Base-by-base conservation (phyloP, 2,888 invertebrate genomes). In the Tetragnatha montana region DNA sequence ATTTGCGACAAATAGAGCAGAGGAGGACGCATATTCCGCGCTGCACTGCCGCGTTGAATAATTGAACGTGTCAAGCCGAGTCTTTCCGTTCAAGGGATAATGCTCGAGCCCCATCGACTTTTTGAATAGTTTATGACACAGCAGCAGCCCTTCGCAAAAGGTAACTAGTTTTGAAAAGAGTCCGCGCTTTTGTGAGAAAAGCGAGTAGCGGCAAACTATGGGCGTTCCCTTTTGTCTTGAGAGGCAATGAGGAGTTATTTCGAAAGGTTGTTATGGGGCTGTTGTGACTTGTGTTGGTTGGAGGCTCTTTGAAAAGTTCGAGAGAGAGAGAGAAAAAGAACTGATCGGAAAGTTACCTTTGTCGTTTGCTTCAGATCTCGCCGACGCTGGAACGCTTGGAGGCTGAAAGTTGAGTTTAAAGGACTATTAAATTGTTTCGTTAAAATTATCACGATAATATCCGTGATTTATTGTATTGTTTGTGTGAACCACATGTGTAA, bases 41-140 rank as follows among this genome's bases (percentile, higher is more conserved):
- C 76, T 50, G 60, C 60, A 12, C 4, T 76, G 76, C 50, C 17
- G 47, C 76, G n/a, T 79, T 81, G 81, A 81, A 81, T 81, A 81
- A 81, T 81, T 70, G 81, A 81, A 49, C 81, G 70, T 81, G 70
- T 70, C 70, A 70, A 70, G 68, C 17, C 8, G 47, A 35, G 81
- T 17, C 69, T 70, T 47, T n/a, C 70, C 22, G 17, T 81, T 35
- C 81, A 35, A 81, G 70, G 17, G 81, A 81, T 81, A 81, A 81
- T 81, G 81, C 68, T 22, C 1, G 70, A 35, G 80, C 70, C 47
- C 81, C 70, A 81, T 81, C 81, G 81, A 49, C 49, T 19, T 17
- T 35, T 21, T 81, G 70, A 81, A 81, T 81, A 81, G 47, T 81
- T 81, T 81, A 81, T 81, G 81, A 81, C 70, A 49, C 10, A 69